Evolutionary conservation across 2,888 invertebrate genomes (phyloP), one percentile per base, ranked within the genome.

Genomic region (Sesia bembeciformis): DNA sequence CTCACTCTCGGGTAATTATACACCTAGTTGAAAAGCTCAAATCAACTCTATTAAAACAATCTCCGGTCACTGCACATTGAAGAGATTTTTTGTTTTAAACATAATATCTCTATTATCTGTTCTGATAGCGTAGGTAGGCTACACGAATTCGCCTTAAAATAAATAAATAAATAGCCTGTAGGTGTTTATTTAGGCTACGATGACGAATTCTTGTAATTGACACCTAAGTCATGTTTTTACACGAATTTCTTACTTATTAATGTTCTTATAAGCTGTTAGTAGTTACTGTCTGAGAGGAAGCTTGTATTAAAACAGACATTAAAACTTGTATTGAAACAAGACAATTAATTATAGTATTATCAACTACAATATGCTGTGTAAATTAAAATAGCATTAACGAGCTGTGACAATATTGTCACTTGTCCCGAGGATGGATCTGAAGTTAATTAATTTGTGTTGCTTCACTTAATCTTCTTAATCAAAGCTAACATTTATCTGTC

Each of bases 1-100:
- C 71, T 80, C 81, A 79, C 78, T 84, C 78, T 68, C 76, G 67
- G 76, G 79, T 86, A 86, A 86, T 87, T 86, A 85, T 82, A 77
- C 77, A 73, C 78, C 77, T 80, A 74, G 73, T 66, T 64, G 71
- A 70, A 70, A 71, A 78, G 72, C 73, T 76, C 70, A 74, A 78
- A 79, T 81, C 73, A 74, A 74, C 73, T 74, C 46, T 54, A 54
- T 71, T 73, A 72, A 76, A 76, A 70, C 66, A 42, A 65, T 62
- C 64, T 60, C 64, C 62, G 64, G 68, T 66, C 67, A 64, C 63
- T 60, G 64, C 67, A 63, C 64, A 57, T 55, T 49, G 54, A 58
- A 62, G 59, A 42, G 7, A 23, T 2, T 23, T 23, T 23, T 23
- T 2, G 23, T 23, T 23, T 23, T 23, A 23, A 23, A 23, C 23